These are phyloP conservation scores for Palythoa caribaeorum DNA, from an alignment of 92 coral and sea anemone genomes.

Conservation along the genomic window DNA sequence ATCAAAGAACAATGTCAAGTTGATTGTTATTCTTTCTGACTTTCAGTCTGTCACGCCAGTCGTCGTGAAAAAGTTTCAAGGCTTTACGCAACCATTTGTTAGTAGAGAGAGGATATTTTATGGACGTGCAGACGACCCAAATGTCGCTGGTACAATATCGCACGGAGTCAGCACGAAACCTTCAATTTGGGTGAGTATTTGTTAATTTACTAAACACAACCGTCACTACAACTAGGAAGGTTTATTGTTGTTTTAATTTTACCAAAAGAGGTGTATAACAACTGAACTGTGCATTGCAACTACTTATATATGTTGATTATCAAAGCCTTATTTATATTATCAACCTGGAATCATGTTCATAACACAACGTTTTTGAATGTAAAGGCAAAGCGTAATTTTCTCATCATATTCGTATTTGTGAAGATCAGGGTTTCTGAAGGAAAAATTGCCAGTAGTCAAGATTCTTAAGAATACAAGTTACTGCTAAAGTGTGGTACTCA, in stretches of 20 bases:
- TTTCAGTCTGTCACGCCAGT: slow-evolving; percentile 79
- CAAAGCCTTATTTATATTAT: too few relatives aligned
- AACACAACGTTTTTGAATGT: too few relatives aligned
- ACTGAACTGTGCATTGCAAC: not conserved
- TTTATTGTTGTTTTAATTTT: slow-evolving; percentile 8
- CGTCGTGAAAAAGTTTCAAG: slow-evolving; percentile 81
- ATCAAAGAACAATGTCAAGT: not conserved
- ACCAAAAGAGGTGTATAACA: not conserved
- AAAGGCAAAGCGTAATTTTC: too few relatives aligned
- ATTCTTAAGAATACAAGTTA: too few relatives aligned
- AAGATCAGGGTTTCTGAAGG: too few relatives aligned
- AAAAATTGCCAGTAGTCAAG: too few relatives aligned
- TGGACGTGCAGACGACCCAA: slow-evolving; percentile 96
- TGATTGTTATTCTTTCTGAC: not conserved
- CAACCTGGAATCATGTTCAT: too few relatives aligned
- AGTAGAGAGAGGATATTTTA: slow-evolving; percentile 89
- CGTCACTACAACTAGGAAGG: not conserved
- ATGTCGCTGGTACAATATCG: slow-evolving; percentile 73
- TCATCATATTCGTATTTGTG: too few relatives aligned
- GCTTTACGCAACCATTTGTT: slow-evolving; percentile 79
- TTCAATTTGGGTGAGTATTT: slow-evolving; percentile 82
- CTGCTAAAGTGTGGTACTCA: too few relatives aligned
- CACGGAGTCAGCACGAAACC: slow-evolving; percentile 98
- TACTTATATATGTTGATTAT: too few relatives aligned
- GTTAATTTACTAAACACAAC: not conserved